Conservation (phyloP, 2,113 vertebrate species). For the Bubo blakistoni region DNA sequence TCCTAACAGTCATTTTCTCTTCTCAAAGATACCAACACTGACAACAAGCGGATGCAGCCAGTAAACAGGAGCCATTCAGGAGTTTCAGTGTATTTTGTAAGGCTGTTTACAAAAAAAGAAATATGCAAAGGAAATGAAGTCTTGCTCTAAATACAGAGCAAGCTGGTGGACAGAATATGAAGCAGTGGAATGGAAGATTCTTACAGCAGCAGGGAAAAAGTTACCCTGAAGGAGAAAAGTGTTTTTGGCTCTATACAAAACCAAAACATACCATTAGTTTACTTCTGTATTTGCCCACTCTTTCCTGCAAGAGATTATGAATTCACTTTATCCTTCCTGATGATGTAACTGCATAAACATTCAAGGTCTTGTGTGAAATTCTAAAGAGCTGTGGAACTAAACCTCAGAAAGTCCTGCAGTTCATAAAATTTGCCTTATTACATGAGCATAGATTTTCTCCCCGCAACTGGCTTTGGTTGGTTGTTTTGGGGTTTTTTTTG, state of each 20-base stretch:
- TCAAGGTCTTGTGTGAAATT: neutral
- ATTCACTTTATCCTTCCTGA: neutral
- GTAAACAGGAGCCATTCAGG: neutral
- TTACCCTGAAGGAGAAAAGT: neutral
- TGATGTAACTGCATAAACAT: constrained; percentile 19
- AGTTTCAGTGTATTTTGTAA: neutral
- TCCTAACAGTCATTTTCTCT: neutral
- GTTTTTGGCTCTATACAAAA: constrained; percentile 3
- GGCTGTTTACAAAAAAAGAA: neutral
- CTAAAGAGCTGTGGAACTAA: neutral
- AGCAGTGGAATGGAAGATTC: neutral
- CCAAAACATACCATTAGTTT: constrained; percentile 5
- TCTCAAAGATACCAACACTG: neutral
- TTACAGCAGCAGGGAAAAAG: neutral
- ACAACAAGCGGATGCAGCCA: neutral
- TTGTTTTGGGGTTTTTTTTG: neutral
- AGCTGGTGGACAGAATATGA: neutral
- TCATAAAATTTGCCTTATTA: neutral
- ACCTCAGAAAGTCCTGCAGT: neutral
- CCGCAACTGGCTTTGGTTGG: neutral
- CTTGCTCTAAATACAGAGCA: neutral
- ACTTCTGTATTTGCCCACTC: neutral
- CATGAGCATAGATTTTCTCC: neutral
- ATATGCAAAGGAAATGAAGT: neutral
- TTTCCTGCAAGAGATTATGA: neutral